Evolutionary conservation across 2,888 invertebrate genomes (phyloP), one percentile per base, ranked within the genome.

Genomic region (Lottia gigantea): DNA sequence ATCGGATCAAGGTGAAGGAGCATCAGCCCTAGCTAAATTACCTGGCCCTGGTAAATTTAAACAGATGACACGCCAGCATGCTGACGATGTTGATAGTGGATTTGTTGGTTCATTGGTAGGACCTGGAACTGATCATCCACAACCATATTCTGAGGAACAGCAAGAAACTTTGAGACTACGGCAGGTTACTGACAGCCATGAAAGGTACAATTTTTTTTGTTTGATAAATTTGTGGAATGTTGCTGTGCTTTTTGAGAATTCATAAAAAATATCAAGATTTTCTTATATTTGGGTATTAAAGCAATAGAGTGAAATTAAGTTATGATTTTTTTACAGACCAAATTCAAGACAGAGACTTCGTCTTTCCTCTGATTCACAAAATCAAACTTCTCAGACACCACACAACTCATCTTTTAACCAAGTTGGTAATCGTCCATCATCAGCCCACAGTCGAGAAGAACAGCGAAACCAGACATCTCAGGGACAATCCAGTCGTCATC

Each of bases 51-150:
- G 83, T 8, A 82, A 80, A 68, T 80, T 83, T 67, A 84, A 83
- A 68, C 82, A 83, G 78, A 81, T 83, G 83, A 82, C 82, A 12
- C 80, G 79, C 46, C 80, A 82, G 62, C 67, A 81, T 40, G 77
- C 78, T 3, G 78, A 77, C 65, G 85, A 85, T 74, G 80, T 81
- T 26, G 85, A 85, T 77, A 84, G 83, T 76, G 85, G 85, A 12
- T 85, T 85, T 67, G 80, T 84, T 67, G 85, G 83, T 6, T 85
- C 85, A 16, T 78, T 83, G 74, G 83, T 83, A 23, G 82, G 82
- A 70, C 80, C 82, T 71, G 83, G 81, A 69, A 82, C 81, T 77
- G 76, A 76, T 16, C 67, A 61, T 1, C 75, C 69, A 6, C 80
- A 80, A 72, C 76, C 76, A 25, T 76, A 78, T 64, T 74, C 75